phyloP scores from a whole-genome alignment of 2,113 vertebrate species.

The Serinus canaria region DNA sequence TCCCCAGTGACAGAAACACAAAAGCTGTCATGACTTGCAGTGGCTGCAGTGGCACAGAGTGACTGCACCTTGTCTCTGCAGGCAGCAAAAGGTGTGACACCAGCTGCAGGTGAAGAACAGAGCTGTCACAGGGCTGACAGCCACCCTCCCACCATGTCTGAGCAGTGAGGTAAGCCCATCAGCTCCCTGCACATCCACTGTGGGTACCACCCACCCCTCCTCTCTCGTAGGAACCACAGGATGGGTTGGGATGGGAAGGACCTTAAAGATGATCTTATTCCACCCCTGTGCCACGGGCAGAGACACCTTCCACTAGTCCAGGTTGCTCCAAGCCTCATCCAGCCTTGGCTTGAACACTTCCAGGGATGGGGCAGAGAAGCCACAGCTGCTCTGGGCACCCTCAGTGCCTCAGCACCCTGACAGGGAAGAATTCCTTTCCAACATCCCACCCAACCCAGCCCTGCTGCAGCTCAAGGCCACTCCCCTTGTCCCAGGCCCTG shows the following conservation, averaged over 20 bases:
- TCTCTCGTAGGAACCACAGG: neutral
- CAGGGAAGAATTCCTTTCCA: neutral
- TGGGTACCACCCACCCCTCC: neutral
- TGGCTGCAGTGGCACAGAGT: neutral
- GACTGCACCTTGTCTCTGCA: neutral
- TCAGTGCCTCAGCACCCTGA: neutral
- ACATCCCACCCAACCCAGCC: neutral
- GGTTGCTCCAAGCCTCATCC: neutral
- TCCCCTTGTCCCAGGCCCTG: neutral
- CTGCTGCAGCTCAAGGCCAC: neutral
- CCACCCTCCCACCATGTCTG: neutral
- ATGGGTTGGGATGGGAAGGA: neutral
- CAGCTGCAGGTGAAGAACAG: neutral
- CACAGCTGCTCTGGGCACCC: neutral
- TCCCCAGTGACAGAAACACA: neutral
- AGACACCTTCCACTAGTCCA: neutral
- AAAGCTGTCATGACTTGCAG: neutral
- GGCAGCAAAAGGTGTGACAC: neutral
- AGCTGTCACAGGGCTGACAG: neutral
- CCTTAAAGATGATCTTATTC: neutral
- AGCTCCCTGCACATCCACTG: neutral
- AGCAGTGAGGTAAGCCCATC: neutral
- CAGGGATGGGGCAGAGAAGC: neutral
- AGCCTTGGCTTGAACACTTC: neutral
- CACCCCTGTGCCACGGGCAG: neutral